Conservation (phyloP, 2,888 invertebrate species). For the Stenodema calcarata region DNA sequence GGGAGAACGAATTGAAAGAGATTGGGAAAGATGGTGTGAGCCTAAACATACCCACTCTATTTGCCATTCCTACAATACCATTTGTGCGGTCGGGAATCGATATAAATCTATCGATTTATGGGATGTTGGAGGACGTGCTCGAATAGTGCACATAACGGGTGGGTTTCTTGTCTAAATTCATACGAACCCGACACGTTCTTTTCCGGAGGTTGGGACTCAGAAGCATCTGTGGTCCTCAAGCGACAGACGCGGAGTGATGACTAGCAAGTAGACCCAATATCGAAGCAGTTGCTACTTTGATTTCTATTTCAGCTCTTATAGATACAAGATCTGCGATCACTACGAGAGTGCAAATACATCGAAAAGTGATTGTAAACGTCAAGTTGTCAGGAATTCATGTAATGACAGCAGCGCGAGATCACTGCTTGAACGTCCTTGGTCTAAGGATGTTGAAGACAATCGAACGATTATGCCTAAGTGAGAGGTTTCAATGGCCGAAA, state of each 20-base stretch:
- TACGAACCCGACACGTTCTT: background rate
- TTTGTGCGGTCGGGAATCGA: background rate
- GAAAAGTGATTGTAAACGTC: background rate
- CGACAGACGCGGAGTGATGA: background rate
- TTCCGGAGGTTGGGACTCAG: constrained; percentile 3
- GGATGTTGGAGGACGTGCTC: background rate
- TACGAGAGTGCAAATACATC: background rate
- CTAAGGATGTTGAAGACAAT: background rate
- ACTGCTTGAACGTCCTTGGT: background rate
- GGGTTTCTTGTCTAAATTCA: background rate
- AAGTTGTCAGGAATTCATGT: background rate
- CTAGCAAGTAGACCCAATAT: background rate
- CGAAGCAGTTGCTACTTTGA: background rate
- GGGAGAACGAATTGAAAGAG: background rate
- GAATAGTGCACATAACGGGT: background rate
- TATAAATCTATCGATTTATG: background rate
- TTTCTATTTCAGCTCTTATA: background rate
- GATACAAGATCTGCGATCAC: background rate
- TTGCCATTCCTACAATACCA: background rate
- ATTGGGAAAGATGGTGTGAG: background rate
- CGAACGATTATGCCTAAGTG: background rate
- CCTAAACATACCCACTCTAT: background rate
- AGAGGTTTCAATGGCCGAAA: background rate
- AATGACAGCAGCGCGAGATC: background rate
- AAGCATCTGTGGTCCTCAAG: background rate